Evolutionary conservation across 2,888 invertebrate species (phyloP), one percentile per base, ranked within the genome.

Genomic region (Hybos culiciformis): DNA sequence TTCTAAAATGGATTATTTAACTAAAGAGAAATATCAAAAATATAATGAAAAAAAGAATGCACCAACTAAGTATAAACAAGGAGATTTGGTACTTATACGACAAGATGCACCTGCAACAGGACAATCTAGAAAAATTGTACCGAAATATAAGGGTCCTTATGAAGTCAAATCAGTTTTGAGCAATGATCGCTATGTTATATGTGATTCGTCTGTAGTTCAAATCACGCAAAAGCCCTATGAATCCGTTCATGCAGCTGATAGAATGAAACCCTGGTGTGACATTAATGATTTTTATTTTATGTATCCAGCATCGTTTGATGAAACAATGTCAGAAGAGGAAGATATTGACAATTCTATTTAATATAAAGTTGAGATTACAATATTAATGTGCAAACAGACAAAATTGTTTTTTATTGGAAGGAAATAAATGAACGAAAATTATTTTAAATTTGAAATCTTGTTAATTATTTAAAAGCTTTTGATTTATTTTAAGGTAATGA

Each of bases 131-230:
- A 41, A 41, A 18, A 3, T 21, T 17, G 24, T 17, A 14, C 41
- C 34, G 11, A 14, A 24, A 15, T 41, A 41, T n/a, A 23, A 24
- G 9, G 41, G 34, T 12, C 41, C 41, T 3, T 41, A 41, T 29
- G 8, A 23, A 3, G 36, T 41, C 4, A 21, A 36, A 14, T 8
- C n/a, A 17, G 15, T 23, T 3, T 14, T 41, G 2, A 24, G n/a
- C 3, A 41, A 34, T 14, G 36, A 41, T 9, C 19, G 41, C 2
- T 41, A 40, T 11, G 3, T 20, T 8, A 20, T 40, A 12, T 11
- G 11, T 12, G 26, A 26, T 6, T 12, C 26, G 12, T 12, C 5
- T 26, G 12, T 12, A 7, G 12, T 12, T 4, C 21, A 32, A 21
- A 20, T 33, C 7, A 15, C 5, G 17, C 33, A 33, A 11, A 17